phyloP scores from a whole-genome alignment of 2,888 invertebrate species.

The Malthinus flaveolus region DNA sequence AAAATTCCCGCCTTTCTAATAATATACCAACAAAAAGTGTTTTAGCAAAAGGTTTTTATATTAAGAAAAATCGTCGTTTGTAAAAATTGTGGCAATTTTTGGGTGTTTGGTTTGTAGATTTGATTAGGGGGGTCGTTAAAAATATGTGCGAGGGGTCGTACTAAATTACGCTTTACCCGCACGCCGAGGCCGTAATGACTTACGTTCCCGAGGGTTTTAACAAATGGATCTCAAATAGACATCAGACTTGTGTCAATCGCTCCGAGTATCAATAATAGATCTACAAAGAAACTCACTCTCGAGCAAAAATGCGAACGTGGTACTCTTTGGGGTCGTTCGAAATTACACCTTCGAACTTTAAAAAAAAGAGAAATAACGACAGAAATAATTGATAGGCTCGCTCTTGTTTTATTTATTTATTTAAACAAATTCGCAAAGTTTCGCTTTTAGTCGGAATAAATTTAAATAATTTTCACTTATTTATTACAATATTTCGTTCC shows the following conservation, averaged over 20 bases:
- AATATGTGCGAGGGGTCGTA: conserved; percentile 12
- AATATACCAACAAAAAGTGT: conserved; percentile 24
- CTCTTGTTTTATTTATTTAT: too few species aligned
- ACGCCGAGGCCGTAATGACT: conserved; percentile 18
- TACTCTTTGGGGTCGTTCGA: too few species aligned
- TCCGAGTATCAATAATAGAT: conserved; percentile 25
- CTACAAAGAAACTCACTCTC: conserved; percentile 27
- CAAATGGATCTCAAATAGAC: conserved; percentile 31
- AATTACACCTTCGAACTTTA: too few species aligned
- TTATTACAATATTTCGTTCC: too few species aligned
- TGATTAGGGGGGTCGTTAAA: conserved; percentile 23
- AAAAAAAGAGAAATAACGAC: too few species aligned
- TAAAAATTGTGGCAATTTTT: conserved; percentile 16
- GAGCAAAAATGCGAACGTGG: conserved; percentile 9
- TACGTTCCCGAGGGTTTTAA: conserved; percentile 21
- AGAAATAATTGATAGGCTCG: too few species aligned
- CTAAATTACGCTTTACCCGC: conserved; percentile 19
- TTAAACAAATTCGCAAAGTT: too few species aligned
- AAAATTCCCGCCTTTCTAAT: conserved; percentile 30
- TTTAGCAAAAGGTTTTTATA: conserved; percentile 23
- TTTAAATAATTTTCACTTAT: too few species aligned
- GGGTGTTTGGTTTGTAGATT: conserved; percentile 14
- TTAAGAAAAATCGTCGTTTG: conserved; percentile 27
- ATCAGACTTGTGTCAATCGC: conserved; percentile 30
- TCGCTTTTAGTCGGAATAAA: too few species aligned